A percentile compares a stretch with the other conserved stretches of the same genome.
Evolutionary conservation across 1,140 invertebrate genomes (phyloP).

Genomic region (Rhopalosiphum padi): DNA sequence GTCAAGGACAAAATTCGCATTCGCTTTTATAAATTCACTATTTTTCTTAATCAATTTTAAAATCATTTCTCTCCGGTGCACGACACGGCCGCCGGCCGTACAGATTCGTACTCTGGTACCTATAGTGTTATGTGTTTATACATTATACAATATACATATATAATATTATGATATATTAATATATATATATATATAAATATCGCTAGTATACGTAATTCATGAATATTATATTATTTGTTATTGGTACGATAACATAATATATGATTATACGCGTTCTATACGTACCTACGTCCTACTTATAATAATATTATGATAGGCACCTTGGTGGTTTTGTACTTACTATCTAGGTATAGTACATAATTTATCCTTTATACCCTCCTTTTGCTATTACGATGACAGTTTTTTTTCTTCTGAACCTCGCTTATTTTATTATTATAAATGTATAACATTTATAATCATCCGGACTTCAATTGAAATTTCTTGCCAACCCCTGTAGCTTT

Average conservation of each 20-base stretch:
- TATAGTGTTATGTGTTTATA: neutral
- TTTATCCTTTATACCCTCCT: too few relatives aligned
- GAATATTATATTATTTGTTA: constrained; percentile 7
- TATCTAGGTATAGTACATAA: neutral
- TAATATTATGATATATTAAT: too few relatives aligned
- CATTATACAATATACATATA: too few relatives aligned
- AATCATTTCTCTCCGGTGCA: neutral
- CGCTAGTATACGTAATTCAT: neutral
- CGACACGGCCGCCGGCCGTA: neutral
- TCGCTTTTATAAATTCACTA: neutral
- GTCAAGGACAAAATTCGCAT: neutral
- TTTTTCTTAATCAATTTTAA: neutral
- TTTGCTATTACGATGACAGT: neutral
- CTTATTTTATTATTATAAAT: neutral
- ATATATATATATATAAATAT: too few relatives aligned
- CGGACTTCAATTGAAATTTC: neutral
- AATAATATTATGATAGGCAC: too few relatives aligned
- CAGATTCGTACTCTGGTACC: neutral
- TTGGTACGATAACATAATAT: neutral
- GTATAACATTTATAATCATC: neutral
- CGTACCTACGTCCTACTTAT: neutral
- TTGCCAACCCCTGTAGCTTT: neutral
- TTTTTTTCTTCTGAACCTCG: neutral
- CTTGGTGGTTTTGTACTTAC: neutral
- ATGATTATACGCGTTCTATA: neutral